Evolutionary conservation across 2,888 invertebrate species (phyloP), one percentile per base, ranked within the genome.

Genomic region (Xanthorhoe spadicearia): DNA sequence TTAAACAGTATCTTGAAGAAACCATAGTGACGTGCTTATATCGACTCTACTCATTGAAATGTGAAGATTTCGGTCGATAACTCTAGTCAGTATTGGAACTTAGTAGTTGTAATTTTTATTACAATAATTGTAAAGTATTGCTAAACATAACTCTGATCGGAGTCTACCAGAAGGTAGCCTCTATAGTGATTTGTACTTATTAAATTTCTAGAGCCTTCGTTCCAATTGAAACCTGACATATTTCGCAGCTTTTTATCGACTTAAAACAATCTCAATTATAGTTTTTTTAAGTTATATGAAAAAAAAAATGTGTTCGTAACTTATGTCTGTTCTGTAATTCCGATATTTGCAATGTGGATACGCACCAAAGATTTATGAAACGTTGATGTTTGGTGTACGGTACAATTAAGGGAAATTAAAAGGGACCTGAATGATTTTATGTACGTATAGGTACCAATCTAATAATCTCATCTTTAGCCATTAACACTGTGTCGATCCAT

Each of bases 331-430:
- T 86, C 79, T 66, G 81, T 87, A 83, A 89, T 89, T 89, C 90
- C 86, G 89, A 88, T 85, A 81, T 85, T 84, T 87, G 87, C 86
- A 88, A 89, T 88, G 88, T 91, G 88, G 87, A 91, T 88, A 86
- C 88, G 89, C 93, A 91, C 93, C 93, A 93, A 93, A 93, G 93
- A 93, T 92, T 90, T 91, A 88, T 89, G 86, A 89, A 87, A 83
- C 86, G 82, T 86, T 83, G 83, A 88, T 64, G 58, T 89, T 92
- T 92, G 92, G 92, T 92, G 93, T 91, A 85, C 69, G 68, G 68
- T 85, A 87, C 89, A 89, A 87, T 87, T 92, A 91, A 92, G 90
- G 86, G 84, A 92, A 92, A 92, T 90, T 90, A 86, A 89, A 62
- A 88, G 93, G 93, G 93, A 93, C 93, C 93, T 93, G 93, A 93